Conservation (phyloP, 2,113 vertebrate species). For the Spermophilus dauricus region DNA sequence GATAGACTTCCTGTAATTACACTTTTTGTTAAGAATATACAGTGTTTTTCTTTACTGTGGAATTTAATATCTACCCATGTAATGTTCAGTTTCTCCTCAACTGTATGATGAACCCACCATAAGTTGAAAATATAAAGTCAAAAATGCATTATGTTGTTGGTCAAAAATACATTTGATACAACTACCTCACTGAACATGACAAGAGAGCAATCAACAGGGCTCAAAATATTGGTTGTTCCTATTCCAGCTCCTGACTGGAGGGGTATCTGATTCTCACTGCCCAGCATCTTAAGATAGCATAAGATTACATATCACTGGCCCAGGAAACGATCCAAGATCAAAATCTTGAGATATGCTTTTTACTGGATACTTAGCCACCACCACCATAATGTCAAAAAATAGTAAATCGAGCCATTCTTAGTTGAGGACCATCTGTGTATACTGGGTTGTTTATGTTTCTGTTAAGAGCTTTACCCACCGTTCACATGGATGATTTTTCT, state of each 20-base stretch:
- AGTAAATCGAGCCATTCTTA: background rate
- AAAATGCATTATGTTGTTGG: background rate
- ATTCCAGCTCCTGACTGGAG: too few species aligned
- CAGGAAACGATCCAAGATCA: background rate
- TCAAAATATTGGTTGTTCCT: background rate
- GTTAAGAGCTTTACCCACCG: background rate
- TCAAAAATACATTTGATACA: background rate
- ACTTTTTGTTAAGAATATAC: background rate
- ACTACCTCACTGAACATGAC: background rate
- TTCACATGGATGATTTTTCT: background rate
- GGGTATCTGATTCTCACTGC: too few species aligned
- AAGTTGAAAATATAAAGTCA: background rate
- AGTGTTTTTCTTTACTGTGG: background rate
- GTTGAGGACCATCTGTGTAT: too few species aligned
- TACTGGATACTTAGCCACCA: background rate
- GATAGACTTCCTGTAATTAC: background rate
- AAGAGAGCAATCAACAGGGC: background rate
- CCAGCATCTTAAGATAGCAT: background rate
- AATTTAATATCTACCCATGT: background rate
- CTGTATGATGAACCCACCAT: background rate
- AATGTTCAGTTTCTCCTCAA: background rate
- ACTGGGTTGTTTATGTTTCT: background rate
- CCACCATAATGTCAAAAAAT: background rate
- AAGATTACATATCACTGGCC: background rate
- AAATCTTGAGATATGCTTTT: background rate